Evolutionary conservation across 2,888 invertebrate genomes (phyloP), one percentile per base, ranked within the genome.

Genomic region (Ennomos erosarius): DNA sequence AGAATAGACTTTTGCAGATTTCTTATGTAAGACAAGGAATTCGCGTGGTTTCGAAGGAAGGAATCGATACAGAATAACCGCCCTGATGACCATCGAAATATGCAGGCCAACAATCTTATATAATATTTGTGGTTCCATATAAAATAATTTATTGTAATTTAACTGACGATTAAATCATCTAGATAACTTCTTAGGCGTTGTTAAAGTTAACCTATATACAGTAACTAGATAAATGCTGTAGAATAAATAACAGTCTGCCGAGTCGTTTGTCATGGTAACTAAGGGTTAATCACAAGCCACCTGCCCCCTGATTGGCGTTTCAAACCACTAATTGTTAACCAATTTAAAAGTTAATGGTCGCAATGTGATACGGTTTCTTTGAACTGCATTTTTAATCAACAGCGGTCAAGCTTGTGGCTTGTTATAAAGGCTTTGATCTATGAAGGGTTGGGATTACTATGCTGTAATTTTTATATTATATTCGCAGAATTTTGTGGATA

Each of bases 251-350:
- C 67, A 69, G 68, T 59, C 70, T 62, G 64, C 51, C 45, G 60
- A 75, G 8, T 75, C 84, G 79, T 84, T 84, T 84, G 79, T 81
- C 82, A 85, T 84, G 83, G 75, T 84, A 85, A 86, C 79, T 76
- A 78, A 76, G 71, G 69, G 69, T 70, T 85, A 85, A 85, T 86
- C 79, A 78, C 74, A 76, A 62, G 65, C 76, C 76, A 77, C 75
- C 81, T 74, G 73, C 62, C 65, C 62, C 68, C 70, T 82, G 83
- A 85, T 81, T 84, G 84, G 78, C 81, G 76, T 80, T 83, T 79
- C 78, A 79, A 81, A 76, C 75, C 59, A 74, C 74, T 84, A 84
- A 85, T 83, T 81, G 80, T 77, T 73, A 71, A 65, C 70, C 79
- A 78, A 82, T 84, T 81, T 78, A 73, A 68, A 26, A 71, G 70